Evolutionary conservation across 2,888 invertebrate genomes (phyloP), one percentile per base, ranked within the genome.

Genomic region (Drosophila mercatorum): DNA sequence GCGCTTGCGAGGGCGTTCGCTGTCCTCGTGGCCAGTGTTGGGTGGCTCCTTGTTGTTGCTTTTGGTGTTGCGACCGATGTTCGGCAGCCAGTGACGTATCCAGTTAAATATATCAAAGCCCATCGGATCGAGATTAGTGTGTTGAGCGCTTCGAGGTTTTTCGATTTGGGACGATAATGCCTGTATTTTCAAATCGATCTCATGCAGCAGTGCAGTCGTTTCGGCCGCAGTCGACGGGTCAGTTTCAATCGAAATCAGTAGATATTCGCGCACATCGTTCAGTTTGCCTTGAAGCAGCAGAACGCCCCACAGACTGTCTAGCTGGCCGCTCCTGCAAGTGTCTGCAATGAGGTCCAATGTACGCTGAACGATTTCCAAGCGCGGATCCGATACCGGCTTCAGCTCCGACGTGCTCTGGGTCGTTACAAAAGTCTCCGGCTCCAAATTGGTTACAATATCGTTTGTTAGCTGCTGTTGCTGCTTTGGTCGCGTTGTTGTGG

Each of bases 81-180:
- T 38, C 53, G 41, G 28, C 58, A 90, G 69, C 58, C 88, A 60
- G 59, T 81, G 68, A 46, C 81, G 80, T 46, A 91, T 57, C 68
- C 65, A 85, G 14, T 60, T 83, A 12, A 92, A 43, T 49, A 92
- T 68, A 68, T 92, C 91, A 72, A 92, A 83, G 78, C 92, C 92
- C 92, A 92, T 92, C 74, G 88, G 89, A 83, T 80, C 81, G 68
- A 72, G 70, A 26, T 66, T 66, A 36, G 6, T 7, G 34, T 3
- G 46, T 40, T 38, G 56, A 36, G 40, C 51, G 41, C 28, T 28
- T 53, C 14, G 14, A 28, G 11, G n/a, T 41, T 49, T 40, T 12
- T 67, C 64, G 38, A 68, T 44, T 59, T 34, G 47, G 1, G 41
- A 17, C 3, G 47, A 28, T 8, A 71, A 40, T 0, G 67, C 72